These are phyloP conservation scores for Dipodomys stephensi DNA, from an alignment of 2,113 vertebrate species.

Conservation along the genomic window DNA sequence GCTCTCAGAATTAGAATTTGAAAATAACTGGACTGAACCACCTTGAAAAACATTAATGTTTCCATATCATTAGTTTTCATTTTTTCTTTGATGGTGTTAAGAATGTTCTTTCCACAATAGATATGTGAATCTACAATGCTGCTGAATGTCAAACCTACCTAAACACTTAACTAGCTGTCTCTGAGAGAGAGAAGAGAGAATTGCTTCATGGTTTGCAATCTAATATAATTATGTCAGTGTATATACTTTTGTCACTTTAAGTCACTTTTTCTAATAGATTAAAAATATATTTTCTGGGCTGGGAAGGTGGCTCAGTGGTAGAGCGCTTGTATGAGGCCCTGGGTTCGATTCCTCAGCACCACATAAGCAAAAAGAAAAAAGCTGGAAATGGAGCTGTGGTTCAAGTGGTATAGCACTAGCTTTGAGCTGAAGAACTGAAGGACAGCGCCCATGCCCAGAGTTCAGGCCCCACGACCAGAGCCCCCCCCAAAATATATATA, in stretches of 20 bases:
- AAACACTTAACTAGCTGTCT: slow-evolving; percentile 80
- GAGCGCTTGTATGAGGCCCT: no score
- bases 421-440: no score
- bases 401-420: no score
- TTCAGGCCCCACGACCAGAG: no score
- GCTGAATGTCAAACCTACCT: slow-evolving; percentile 77
- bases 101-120: slow-evolving; percentile 60
- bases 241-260: slow-evolving; percentile 62
- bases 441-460: no score
- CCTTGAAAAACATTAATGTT: slow-evolving; percentile 59
- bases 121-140: slow-evolving; percentile 77
- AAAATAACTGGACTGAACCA: neutral
- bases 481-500: no score
- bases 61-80: neutral
- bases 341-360: no score
- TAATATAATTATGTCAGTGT: slow-evolving; percentile 28
- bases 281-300: neutral
- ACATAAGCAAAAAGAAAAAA: no score
- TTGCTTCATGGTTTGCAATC: slow-evolving; percentile 46
- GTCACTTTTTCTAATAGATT: neutral
- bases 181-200: neutral
- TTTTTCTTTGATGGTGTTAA: neutral
- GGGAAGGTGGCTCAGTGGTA: no score
- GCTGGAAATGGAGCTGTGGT: no score
- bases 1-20: neutral